Conservation (phyloP, 2,888 invertebrate species). For the Mamestra brassicae region DNA sequence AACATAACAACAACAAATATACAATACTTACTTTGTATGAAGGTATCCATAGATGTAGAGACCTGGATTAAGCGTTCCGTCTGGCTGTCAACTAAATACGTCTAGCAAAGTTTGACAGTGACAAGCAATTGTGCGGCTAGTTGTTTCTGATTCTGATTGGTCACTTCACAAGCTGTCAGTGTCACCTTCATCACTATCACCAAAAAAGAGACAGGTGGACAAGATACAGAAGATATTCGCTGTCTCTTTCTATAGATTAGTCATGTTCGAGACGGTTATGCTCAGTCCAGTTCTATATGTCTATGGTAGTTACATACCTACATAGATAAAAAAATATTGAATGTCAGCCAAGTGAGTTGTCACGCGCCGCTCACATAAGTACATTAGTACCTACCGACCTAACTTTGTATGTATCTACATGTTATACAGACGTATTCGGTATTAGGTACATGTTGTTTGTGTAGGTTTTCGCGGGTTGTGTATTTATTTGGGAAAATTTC, state of each 20-base stretch:
- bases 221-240: too few relatives aligned
- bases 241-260: not conserved
- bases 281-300: not conserved
- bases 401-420: not conserved
- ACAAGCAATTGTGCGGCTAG: not conserved
- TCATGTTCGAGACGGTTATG: not conserved
- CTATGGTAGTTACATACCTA: not conserved
- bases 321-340: constrained; percentile 66
- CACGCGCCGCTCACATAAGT: constrained; percentile 44
- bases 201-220: not conserved
- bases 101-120: not conserved
- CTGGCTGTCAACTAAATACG: not conserved
- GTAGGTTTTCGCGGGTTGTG: constrained; percentile 2
- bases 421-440: constrained; percentile 5
- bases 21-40: constrained; percentile 54
- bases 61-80: not conserved
- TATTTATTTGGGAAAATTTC: constrained; percentile 15
- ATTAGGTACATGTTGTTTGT: constrained; percentile 2
- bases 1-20: constrained; percentile 28
- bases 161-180: not conserved
- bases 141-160: not conserved
- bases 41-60: not conserved
- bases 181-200: not conserved
- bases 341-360: constrained; percentile 67
- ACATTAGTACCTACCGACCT: constrained; percentile 14